Evolutionary conservation across 2,797 vertebrate species (phyloP), one percentile per base, ranked within the genome.

Genomic region (Miichthys miiuy): DNA sequence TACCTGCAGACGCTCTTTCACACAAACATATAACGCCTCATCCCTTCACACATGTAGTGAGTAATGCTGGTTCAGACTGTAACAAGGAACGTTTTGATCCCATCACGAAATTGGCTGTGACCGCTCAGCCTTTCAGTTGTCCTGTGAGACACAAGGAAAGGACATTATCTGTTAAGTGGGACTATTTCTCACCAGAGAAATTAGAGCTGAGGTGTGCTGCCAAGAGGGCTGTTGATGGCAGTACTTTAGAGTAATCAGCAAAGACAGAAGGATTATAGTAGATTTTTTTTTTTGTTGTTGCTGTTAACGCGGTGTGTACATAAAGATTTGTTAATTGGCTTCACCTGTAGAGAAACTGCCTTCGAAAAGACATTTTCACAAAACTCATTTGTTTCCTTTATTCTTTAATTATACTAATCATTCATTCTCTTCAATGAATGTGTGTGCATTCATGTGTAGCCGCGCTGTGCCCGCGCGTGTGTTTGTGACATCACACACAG

Each of bases 401-500:
- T 62, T 58, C 10, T 66, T 77, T 72, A 50, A 85, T 87, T 48
- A 64, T n/a, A 67, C 23, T 18, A 50, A 62, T 72, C 47, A 69
- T 60, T 65, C 20, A 66, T 48, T 70, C 50, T 62, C 54, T 57
- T 68, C 46, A 27, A 34, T 75, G 50, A 62, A 42, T 62, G 73
- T 75, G 52, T 7, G 34, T 68, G 30, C 10, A 27, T 65, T 38
- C 34, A 57, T 77, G 7, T 57, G 72, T 65, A 52, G 67, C 5
- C 63, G 62, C 38, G n/a, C 51, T 44, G 78, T 44, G 78, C 48
- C 51, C 13, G 18, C 68, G 70, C 30, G 7, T 80, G 79, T 55
- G 71, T 85, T 48, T 85, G 79, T 89, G 89, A 89, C 91, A 90
- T 89, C 81, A 83, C 85, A 91, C 89, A 89, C 90, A 82, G 87